These are phyloP conservation scores for Furcula furcula DNA, from an alignment of 2,888 invertebrate genomes.

Conservation along the genomic window DNA sequence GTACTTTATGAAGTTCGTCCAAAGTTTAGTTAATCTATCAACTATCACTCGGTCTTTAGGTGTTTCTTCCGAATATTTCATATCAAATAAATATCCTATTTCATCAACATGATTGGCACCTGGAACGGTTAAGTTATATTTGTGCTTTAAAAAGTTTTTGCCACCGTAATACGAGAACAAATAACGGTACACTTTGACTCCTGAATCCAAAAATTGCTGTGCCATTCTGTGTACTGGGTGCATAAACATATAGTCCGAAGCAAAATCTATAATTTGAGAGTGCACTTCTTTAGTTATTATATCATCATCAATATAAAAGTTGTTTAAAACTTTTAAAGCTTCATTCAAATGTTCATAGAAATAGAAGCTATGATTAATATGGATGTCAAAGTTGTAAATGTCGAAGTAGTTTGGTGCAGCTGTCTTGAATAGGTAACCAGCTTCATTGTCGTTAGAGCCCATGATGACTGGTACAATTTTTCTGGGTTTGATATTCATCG, in stretches of 20 bases:
- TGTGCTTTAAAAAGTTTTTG: no score
- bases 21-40: no score
- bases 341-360: slow-evolving; percentile 4
- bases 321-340: slow-evolving; percentile 4
- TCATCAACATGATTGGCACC: slow-evolving; percentile 22
- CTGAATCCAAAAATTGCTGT: slow-evolving; percentile 8
- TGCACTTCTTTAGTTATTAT: slow-evolving; percentile 3
- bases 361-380: slow-evolving; percentile 7
- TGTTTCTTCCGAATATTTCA: no score
- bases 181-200: slow-evolving; percentile 12
- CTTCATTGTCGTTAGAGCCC: slow-evolving; percentile 11
- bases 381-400: no score
- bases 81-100: no score
- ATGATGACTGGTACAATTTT: slow-evolving; percentile 11
- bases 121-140: no score
- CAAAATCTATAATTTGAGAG: slow-evolving; percentile 6
- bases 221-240: slow-evolving; percentile 13
- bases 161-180: slow-evolving; percentile 16
- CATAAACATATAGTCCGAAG: slow-evolving; percentile 7
- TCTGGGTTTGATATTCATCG: slow-evolving; percentile 4
- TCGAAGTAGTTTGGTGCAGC: no score
- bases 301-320: slow-evolving; percentile 18
- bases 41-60: slow-evolving; percentile 17
- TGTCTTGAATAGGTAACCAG: no score
- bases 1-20: no score